Evolutionary conservation across 2,888 invertebrate genomes (phyloP).

Genomic region (Linnaemya tessellans): DNA sequence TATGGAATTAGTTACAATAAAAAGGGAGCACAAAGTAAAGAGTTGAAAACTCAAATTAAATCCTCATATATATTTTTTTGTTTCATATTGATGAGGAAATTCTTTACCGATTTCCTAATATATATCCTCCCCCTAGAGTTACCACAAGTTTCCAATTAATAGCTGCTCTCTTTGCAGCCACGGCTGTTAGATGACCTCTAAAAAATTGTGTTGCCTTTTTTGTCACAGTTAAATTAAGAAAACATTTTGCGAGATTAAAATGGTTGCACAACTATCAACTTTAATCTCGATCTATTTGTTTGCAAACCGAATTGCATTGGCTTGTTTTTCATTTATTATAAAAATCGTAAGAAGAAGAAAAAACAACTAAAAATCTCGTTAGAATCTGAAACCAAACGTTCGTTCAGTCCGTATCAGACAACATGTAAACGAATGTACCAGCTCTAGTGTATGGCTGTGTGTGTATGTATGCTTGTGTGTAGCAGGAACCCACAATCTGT

Average conservation of each 20-base stretch:
- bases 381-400: constrained; percentile 23
- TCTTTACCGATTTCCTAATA: too few species aligned
- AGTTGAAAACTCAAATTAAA: too few species aligned
- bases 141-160: too few species aligned
- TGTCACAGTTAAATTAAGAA: constrained; percentile 13
- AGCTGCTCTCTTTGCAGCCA: not conserved
- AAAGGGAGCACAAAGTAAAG: too few species aligned
- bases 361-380: constrained; percentile 13
- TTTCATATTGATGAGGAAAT: too few species aligned
- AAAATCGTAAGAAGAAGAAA: not conserved
- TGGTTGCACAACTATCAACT: constrained; percentile 25
- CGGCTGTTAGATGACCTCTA: constrained; percentile 26
- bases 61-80: too few species aligned
- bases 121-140: too few species aligned
- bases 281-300: constrained; percentile 39
- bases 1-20: too few species aligned
- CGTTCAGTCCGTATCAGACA: not conserved
- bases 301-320: constrained; percentile 16
- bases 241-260: constrained; percentile 16
- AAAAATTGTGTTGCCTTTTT: constrained; percentile 3
- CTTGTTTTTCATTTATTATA: not conserved
- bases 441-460: not conserved
- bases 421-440: not conserved
- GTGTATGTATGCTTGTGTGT: not conserved
- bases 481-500: constrained; percentile 56